Conservation (phyloP, 2,888 invertebrate genomes). For the Icerya purchasi region DNA sequence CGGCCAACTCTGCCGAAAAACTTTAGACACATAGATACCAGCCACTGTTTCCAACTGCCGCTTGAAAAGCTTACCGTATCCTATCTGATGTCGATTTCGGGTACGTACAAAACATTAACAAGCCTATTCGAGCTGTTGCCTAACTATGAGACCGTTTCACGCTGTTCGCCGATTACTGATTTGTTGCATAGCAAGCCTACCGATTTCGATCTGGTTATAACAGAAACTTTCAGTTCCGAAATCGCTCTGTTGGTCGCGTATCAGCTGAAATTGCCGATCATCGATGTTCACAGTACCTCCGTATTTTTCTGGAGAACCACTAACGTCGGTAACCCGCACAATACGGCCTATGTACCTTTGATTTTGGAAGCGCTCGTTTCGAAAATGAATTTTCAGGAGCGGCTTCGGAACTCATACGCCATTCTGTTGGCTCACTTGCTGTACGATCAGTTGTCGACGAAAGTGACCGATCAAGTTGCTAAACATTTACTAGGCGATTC, state of each 20-base stretch:
- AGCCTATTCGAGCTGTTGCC: not conserved
- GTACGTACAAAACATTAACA: not conserved
- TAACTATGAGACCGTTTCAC: not conserved
- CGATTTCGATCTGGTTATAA: slow-evolving; percentile 39
- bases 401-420: slow-evolving; percentile 15
- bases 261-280: slow-evolving; percentile 25
- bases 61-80: not conserved
- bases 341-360: slow-evolving; percentile 10
- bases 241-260: slow-evolving; percentile 44
- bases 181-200: not conserved
- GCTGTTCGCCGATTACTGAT: not conserved
- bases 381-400: slow-evolving; percentile 23
- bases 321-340: slow-evolving; percentile 5
- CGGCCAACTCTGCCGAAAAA: not conserved
- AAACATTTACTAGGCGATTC: too few relatives aligned
- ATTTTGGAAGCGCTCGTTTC: slow-evolving; percentile 5
- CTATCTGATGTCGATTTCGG: not conserved
- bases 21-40: not conserved
- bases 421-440: not conserved
- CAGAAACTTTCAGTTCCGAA: slow-evolving; percentile 49
- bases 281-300: slow-evolving; percentile 17
- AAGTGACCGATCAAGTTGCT: not conserved
- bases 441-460: not conserved
- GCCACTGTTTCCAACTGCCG: not conserved
- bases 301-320: slow-evolving; percentile 38